Evolutionary conservation across 92 coral and sea anemone species (phyloP).

Genomic region (Palythoa caribaeorum): DNA sequence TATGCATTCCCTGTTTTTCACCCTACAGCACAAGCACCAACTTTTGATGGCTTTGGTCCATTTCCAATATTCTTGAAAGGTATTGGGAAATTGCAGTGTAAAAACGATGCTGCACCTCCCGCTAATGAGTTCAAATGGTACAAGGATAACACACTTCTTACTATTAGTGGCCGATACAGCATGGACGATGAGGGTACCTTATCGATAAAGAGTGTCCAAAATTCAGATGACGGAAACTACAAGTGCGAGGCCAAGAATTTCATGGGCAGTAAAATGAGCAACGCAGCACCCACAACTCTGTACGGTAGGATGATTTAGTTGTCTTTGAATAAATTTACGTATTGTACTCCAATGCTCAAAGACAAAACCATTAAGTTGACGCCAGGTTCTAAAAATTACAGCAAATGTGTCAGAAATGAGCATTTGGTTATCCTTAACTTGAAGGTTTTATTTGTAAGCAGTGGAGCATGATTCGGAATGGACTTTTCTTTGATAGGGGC

Average conservation of each 20-base stretch:
- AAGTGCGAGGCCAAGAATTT: constrained; percentile 61
- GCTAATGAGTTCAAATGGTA: constrained; percentile 52
- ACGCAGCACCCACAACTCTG: not conserved
- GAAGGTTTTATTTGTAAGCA: too few species aligned
- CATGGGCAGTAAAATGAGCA: constrained; percentile 1
- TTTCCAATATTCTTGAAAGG: constrained; percentile 73
- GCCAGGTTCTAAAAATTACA: too few species aligned
- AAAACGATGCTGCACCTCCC: constrained; percentile 86
- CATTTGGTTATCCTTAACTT: too few species aligned
- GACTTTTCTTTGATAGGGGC: too few species aligned
- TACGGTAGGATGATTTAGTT: constrained; percentile 3
- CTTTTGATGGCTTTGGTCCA: constrained; percentile 74
- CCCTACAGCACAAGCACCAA: constrained; percentile 70
- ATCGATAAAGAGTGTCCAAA: constrained; percentile 27
- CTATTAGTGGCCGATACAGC: constrained; percentile 42
- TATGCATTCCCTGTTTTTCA: not conserved
- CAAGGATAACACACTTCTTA: not conserved
- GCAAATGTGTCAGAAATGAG: too few species aligned
- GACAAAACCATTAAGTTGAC: too few species aligned
- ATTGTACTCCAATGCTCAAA: too few species aligned
- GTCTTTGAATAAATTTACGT: too few species aligned
- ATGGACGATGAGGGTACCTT: constrained; percentile 41
- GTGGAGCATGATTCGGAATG: too few species aligned
- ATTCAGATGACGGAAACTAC: constrained; percentile 68
- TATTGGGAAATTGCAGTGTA: constrained; percentile 64